Conservation (phyloP, 2,797 vertebrate genomes). For the Balearica regulorum region DNA sequence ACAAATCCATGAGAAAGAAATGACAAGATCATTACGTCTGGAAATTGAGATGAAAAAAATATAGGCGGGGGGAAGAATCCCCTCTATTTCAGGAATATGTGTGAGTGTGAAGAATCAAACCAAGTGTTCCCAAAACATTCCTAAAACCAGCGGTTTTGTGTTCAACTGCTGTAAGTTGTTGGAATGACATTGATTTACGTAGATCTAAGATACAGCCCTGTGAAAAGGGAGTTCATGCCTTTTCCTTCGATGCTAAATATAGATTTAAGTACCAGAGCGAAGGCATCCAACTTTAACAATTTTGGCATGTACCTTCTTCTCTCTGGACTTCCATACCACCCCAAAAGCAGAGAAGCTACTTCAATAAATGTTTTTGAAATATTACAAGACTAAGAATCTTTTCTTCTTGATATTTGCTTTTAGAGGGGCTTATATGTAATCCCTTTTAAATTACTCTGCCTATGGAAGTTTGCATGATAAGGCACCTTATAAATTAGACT, state of each 20-base stretch:
- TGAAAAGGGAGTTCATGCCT: neutral
- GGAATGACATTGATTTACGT: neutral
- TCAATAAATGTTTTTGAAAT: neutral
- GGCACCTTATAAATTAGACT: slow-evolving; percentile 41
- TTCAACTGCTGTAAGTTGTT: neutral
- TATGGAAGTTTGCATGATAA: slow-evolving; percentile 51
- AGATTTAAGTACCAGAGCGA: neutral
- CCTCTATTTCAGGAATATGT: neutral
- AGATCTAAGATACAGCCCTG: neutral
- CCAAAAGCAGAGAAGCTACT: neutral
- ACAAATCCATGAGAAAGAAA: neutral
- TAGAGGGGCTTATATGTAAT: slow-evolving; percentile 39
- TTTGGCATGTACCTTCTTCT: neutral
- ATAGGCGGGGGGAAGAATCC: neutral
- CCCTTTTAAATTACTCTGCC: slow-evolving; percentile 63
- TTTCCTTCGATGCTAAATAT: neutral
- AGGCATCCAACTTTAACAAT: neutral
- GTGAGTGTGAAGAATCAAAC: neutral
- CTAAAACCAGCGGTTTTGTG: neutral
- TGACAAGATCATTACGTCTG: neutral
- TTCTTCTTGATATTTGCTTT: slow-evolving; percentile 43
- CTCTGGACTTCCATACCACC: neutral
- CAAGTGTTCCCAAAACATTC: neutral
- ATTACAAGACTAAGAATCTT: neutral
- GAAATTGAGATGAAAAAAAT: neutral